Evolutionary conservation across 2,888 invertebrate species (phyloP).

Genomic region (Drosophila neotestacea): DNA sequence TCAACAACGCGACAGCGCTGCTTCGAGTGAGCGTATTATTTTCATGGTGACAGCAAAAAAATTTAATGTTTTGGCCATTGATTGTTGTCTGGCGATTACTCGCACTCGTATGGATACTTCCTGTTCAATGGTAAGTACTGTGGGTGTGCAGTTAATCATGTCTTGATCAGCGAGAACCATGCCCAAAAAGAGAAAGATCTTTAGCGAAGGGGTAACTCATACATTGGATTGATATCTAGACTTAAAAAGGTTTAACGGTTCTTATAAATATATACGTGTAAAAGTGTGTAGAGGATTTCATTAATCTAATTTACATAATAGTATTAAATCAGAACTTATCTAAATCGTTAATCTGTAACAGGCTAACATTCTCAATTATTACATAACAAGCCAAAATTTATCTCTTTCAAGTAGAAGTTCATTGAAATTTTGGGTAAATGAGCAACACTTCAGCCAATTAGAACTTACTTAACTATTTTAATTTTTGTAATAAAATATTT

Average conservation of each 20-base stretch:
- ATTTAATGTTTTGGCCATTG: slow-evolving; percentile 53
- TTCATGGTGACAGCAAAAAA: slow-evolving; percentile 74
- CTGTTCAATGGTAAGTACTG: slow-evolving; percentile 70
- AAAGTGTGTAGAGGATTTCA: neutral
- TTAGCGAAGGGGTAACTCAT: slow-evolving; percentile 3
- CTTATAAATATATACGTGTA: neutral
- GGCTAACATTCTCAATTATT: slow-evolving; percentile 5
- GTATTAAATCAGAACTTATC: slow-evolving; percentile 10
- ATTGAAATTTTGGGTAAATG: neutral
- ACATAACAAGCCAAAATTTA: slow-evolving; percentile 4
- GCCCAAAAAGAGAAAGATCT: slow-evolving; percentile 68
- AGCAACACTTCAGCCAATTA: neutral
- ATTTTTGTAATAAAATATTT: too few species aligned
- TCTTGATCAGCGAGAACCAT: slow-evolving; percentile 44
- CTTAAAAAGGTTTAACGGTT: slow-evolving; percentile 41
- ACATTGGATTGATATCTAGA: slow-evolving; percentile 12
- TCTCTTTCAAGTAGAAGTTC: neutral
- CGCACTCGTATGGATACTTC: slow-evolving; percentile 53
- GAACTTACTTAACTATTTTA: neutral
- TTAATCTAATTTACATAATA: slow-evolving; percentile 20
- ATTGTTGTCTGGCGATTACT: slow-evolving; percentile 64
- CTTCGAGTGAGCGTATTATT: slow-evolving; percentile 52
- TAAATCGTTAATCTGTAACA: slow-evolving; percentile 1
- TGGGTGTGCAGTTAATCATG: slow-evolving; percentile 66
- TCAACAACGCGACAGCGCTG: slow-evolving; percentile 46